These are phyloP conservation scores for Lithophane socia DNA, from an alignment of 2,888 invertebrate genomes.

Conservation along the genomic window DNA sequence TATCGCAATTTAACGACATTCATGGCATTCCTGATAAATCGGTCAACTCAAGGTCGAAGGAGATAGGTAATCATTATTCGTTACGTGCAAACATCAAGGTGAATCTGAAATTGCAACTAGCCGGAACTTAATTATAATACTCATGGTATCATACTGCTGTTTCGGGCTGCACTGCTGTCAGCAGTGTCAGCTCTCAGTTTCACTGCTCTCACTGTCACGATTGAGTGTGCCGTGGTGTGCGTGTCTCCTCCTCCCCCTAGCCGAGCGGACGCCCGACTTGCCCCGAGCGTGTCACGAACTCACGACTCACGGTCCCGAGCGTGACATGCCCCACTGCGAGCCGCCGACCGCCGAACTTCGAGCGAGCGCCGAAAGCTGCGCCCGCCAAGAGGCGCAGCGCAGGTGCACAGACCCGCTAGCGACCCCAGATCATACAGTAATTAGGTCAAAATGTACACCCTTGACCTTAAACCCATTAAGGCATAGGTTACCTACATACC, in stretches of 20 bases:
- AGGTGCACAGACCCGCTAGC: constrained; percentile 39
- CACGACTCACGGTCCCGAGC: constrained; percentile 16
- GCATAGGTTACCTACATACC: not conserved
- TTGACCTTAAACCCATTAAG: constrained; percentile 24
- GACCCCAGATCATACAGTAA: constrained; percentile 22
- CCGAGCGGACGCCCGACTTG: constrained; percentile 12
- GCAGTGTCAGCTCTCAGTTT: too few species aligned
- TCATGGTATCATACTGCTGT: not conserved
- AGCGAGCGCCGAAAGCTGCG: constrained; percentile 25
- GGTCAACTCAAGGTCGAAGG: not conserved
- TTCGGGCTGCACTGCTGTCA: not conserved
- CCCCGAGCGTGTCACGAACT: constrained; percentile 21
- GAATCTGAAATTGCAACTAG: not conserved
- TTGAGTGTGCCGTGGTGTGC: not conserved
- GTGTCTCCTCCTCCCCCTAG: constrained; percentile 4
- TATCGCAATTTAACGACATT: constrained; percentile 8
- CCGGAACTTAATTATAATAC: not conserved
- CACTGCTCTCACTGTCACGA: too few species aligned
- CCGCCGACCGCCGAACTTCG: constrained; percentile 9
- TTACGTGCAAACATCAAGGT: not conserved
- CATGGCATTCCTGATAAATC: constrained; percentile 9
- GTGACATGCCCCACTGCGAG: constrained; percentile 4
- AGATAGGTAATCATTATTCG: not conserved
- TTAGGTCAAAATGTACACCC: constrained; percentile 32
- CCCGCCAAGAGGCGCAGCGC: constrained; percentile 46